These are phyloP conservation scores for Pogona vitticeps DNA, from an alignment of 2,113 vertebrate species.

Conservation along the genomic window DNA sequence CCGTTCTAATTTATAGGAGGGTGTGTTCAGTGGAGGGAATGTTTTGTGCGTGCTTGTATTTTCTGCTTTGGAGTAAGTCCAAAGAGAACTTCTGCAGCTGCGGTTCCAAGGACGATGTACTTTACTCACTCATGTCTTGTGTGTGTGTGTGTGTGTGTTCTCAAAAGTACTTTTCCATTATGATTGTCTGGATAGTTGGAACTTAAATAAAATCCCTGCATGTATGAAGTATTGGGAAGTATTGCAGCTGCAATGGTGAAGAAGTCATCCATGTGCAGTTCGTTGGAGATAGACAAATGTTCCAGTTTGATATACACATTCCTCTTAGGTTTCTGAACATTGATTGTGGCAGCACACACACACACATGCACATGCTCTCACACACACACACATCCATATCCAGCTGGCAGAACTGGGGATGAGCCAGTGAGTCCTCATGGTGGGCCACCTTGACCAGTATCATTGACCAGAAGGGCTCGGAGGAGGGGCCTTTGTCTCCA, in stretches of 20 bases:
- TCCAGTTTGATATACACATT: background rate
- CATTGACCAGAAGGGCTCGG: too few relatives aligned
- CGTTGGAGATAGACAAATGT: background rate
- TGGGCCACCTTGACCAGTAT: too few relatives aligned
- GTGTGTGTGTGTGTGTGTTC: too few relatives aligned
- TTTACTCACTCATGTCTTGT: background rate
- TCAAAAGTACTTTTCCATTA: background rate
- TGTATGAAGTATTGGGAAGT: background rate
- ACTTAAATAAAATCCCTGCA: background rate
- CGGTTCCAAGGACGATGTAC: conserved; percentile 6
- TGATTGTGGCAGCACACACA: background rate
- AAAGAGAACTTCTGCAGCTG: conserved; percentile 26
- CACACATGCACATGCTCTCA: too few relatives aligned
- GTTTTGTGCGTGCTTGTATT: conserved; percentile 28
- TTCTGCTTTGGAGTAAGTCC: conserved; percentile 18
- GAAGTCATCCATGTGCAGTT: background rate
- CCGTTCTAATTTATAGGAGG: background rate
- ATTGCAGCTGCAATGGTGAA: background rate
- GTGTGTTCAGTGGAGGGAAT: conserved; percentile 22
- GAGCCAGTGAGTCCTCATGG: too few relatives aligned
- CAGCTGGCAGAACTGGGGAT: too few relatives aligned
- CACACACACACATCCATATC: too few relatives aligned
- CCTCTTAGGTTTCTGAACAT: background rate
- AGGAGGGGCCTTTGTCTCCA: too few relatives aligned
- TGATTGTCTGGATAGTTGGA: background rate